Evolutionary conservation across 1,140 invertebrate genomes (phyloP).

Genomic region (Adoxophyes honmai): DNA sequence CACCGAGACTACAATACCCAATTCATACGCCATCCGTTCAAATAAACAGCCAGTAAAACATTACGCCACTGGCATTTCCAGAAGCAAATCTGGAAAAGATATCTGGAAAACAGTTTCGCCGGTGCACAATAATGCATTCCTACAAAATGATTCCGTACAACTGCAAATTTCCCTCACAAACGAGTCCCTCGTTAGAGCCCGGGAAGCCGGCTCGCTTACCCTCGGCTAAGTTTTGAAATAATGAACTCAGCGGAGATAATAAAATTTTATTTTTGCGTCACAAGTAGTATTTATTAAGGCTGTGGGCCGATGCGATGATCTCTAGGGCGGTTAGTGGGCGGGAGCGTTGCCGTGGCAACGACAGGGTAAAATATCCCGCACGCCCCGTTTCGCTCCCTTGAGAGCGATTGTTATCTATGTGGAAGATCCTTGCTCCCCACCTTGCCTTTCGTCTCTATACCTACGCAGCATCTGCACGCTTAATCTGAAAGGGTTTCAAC

Average conservation of each 20-base stretch:
- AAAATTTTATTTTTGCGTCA: slow-evolving; percentile 66
- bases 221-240: slow-evolving; percentile 58
- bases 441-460: slow-evolving; percentile 48
- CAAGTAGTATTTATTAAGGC: slow-evolving; percentile 62
- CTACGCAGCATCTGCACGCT: slow-evolving; percentile 48
- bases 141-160: slow-evolving; percentile 20
- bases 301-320: slow-evolving; percentile 48
- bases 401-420: slow-evolving; percentile 63
- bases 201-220: slow-evolving; percentile 33
- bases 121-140: background rate
- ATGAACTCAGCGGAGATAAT: slow-evolving; percentile 67
- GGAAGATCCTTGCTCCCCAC: slow-evolving; percentile 58
- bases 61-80: no score
- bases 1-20: no score
- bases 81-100: no score
- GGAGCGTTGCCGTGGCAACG: slow-evolving; percentile 56
- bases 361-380: slow-evolving; percentile 48
- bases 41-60: no score
- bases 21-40: no score
- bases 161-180: slow-evolving; percentile 32
- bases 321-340: slow-evolving; percentile 49
- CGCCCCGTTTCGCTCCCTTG: slow-evolving; percentile 58
- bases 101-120: no score
- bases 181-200: slow-evolving; percentile 47
- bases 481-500: slow-evolving; percentile 68